Evolutionary conservation across 1,140 invertebrate species (phyloP).

Genomic region (Physella acuta): DNA sequence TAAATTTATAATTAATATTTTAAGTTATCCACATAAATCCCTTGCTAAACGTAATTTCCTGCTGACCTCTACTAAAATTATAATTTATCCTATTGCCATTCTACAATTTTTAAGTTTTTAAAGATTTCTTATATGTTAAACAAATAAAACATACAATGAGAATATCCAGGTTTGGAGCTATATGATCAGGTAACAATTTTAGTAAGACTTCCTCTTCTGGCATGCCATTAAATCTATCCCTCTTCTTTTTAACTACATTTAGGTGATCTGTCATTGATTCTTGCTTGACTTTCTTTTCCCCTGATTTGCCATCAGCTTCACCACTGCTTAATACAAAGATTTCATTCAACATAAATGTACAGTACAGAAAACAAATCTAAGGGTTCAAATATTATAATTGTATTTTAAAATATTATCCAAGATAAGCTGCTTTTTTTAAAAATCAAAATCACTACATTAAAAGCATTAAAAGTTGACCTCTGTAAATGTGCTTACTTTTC

Average conservation of each 20-base stretch:
- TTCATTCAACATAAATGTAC: not conserved
- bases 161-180: slow-evolving; percentile 90
- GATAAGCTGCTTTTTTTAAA: not conserved
- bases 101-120: not conserved
- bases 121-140: not conserved
- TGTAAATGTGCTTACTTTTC: slow-evolving; percentile 24
- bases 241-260: slow-evolving; percentile 82
- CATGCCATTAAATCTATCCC: slow-evolving; percentile 96
- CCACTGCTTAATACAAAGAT: slow-evolving; percentile 1
- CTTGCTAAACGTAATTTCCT: not conserved
- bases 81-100: no score
- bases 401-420: slow-evolving; percentile 4
- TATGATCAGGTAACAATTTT: slow-evolving; percentile 88
- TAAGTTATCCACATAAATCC: not conserved
- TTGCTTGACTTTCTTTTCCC: slow-evolving; percentile 55
- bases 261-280: slow-evolving; percentile 59
- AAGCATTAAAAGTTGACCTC: not conserved
- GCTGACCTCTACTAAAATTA: not conserved
- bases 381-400: no score
- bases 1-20: no score
- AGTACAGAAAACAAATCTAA: no score
- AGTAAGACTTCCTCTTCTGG: slow-evolving; percentile 93
- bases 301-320: slow-evolving; percentile 26
- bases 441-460: not conserved
- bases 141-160: slow-evolving; percentile 70